Evolutionary conservation across 2,113 vertebrate species (phyloP).

Genomic region (Tinamus guttatus): DNA sequence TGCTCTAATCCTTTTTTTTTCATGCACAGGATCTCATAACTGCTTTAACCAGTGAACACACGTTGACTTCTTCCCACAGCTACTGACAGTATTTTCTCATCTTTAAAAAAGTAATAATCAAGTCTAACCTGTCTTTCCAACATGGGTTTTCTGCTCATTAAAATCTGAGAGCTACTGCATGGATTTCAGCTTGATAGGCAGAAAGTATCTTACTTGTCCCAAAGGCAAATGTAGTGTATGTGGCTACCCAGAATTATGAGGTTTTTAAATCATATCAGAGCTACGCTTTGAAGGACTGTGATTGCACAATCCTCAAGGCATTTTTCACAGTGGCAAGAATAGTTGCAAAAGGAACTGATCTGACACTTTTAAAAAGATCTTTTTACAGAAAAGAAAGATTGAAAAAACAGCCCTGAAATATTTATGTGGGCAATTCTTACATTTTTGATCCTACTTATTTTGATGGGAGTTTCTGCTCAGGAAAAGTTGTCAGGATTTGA

Average conservation of each 20-base stretch:
- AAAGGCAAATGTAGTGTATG: conserved; percentile 14
- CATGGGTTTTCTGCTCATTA: conserved; percentile 61
- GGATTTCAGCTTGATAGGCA: conserved; percentile 27
- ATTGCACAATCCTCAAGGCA: conserved; percentile 32
- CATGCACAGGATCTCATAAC: not conserved
- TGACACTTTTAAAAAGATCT: not conserved
- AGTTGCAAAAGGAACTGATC: conserved; percentile 27
- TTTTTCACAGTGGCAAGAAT: conserved; percentile 30
- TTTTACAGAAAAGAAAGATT: not conserved
- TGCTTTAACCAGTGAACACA: conserved; percentile 17
- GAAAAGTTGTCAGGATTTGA: not conserved
- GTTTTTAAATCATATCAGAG: conserved; percentile 41
- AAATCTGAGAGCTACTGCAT: conserved; percentile 27
- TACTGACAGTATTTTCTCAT: conserved; percentile 45
- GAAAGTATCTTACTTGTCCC: not conserved
- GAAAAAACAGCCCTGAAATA: conserved; percentile 3
- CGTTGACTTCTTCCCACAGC: not conserved
- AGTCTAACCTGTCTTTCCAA: conserved; percentile 65
- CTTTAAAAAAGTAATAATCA: conserved; percentile 1
- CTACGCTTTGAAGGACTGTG: conserved; percentile 37
- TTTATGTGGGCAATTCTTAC: not conserved
- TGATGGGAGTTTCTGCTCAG: not conserved
- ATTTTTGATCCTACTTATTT: not conserved
- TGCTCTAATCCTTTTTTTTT: conserved; percentile 30
- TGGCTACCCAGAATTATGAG: not conserved